Conservation (phyloP, 2,113 vertebrate species). For the Galemys pyrenaicus region DNA sequence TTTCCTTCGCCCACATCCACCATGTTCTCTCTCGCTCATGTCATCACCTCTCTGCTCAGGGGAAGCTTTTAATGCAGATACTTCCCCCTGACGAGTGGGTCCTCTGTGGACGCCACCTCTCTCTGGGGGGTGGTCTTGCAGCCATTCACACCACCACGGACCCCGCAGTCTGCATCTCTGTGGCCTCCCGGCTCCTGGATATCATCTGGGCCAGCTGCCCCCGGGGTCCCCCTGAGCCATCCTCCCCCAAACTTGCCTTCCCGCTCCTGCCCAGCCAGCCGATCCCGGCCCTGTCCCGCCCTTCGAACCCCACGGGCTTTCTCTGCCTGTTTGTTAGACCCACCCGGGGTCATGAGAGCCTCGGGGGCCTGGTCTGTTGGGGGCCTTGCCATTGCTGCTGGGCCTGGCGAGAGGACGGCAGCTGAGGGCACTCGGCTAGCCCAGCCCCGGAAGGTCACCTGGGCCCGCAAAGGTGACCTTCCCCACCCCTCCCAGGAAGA, state of each 20-base stretch:
- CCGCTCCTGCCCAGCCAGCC: background rate
- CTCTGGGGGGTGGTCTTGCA: background rate
- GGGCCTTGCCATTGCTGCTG: background rate
- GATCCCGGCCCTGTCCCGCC: background rate
- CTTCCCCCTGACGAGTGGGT: background rate
- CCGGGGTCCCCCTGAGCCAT: background rate
- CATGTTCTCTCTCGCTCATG: background rate
- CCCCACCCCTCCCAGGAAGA: no score
- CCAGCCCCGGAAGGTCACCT: background rate
- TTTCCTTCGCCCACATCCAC: background rate
- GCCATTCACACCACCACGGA: background rate
- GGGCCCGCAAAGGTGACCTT: background rate
- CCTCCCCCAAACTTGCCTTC: background rate
- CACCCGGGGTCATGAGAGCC: background rate
- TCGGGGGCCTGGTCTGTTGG: background rate
- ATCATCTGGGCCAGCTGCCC: background rate
- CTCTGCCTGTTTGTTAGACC: background rate
- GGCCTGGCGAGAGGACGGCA: background rate
- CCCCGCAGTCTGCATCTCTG: background rate
- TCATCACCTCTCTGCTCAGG: background rate
- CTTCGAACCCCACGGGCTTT: accelerated
- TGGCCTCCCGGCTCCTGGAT: background rate
- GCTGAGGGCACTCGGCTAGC: no score
- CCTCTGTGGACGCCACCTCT: background rate
- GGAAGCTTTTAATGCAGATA: background rate